Evolutionary conservation across 64 coral and sea anemone species (phyloP).

Genomic region (Montipora efflorescens): DNA sequence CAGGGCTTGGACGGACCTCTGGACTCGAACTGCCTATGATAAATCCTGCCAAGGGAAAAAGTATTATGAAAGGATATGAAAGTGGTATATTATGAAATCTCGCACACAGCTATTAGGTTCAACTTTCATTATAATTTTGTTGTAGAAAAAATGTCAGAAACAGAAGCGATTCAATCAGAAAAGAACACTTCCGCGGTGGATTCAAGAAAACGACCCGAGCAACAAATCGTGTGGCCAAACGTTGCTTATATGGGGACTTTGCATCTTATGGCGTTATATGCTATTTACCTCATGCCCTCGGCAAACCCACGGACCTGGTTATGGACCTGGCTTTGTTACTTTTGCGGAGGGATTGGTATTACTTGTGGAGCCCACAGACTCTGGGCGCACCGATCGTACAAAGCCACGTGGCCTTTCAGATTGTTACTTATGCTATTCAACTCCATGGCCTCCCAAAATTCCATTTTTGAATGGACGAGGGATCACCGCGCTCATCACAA

Average conservation of each 20-base stretch:
- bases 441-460: constrained; percentile 67
- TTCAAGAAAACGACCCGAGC: no score
- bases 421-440: constrained; percentile 49
- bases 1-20: no score
- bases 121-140: no score
- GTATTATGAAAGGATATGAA: no score
- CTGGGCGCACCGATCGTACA: constrained; percentile 60
- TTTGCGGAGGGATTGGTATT: constrained; percentile 58
- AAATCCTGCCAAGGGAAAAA: no score
- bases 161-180: no score
- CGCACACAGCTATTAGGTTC: no score
- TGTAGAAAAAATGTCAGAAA: no score
- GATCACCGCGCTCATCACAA: constrained; percentile 91
- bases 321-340: constrained; percentile 43
- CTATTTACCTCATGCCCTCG: constrained; percentile 63
- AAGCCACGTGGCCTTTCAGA: constrained; percentile 80
- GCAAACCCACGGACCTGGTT: constrained; percentile 63
- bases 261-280: constrained; percentile 73
- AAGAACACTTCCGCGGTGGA: no score
- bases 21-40: no score
- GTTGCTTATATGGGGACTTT: constrained; percentile 63
- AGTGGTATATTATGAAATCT: no score
- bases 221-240: constrained; percentile 68
- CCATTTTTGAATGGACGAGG: constrained; percentile 85
- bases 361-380: constrained; percentile 74